A percentile compares a stretch with the other conserved stretches of the same genome.
Conservation (phyloP, 2,888 invertebrate species). For the Enchytraeus crypticus region DNA sequence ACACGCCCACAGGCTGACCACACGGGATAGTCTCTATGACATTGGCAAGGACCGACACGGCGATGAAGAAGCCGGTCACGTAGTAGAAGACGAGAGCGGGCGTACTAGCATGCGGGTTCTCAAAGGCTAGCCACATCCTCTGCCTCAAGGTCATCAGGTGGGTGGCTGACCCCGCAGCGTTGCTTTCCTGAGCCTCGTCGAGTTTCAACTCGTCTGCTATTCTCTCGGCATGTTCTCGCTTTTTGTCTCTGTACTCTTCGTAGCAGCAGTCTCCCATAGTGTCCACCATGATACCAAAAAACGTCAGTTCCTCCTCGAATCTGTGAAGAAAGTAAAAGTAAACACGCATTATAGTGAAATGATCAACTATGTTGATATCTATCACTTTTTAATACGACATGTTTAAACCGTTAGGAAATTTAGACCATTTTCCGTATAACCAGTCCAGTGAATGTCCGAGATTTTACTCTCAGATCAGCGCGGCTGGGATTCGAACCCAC, state of each 20-base stretch:
- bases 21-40: conserved; percentile 95
- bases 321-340: too few relatives aligned
- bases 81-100: conserved; percentile 98
- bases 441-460: too few relatives aligned
- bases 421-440: too few relatives aligned
- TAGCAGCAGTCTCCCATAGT: conserved; percentile 98
- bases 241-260: conserved; percentile 96
- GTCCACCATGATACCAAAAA: conserved; percentile 94
- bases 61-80: conserved; percentile 98
- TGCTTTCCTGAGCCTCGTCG: conserved; percentile 61
- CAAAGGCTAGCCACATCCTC: conserved; percentile 99
- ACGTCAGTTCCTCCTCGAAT: conserved; percentile 98
- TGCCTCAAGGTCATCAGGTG: conserved; percentile 64
- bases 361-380: too few relatives aligned
- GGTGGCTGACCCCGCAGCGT: conserved; percentile 51
- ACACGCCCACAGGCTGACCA: conserved; percentile 57
- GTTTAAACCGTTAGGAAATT: too few relatives aligned
- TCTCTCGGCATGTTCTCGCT: conserved; percentile 94
- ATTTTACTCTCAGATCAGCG: too few relatives aligned
- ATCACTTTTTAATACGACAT: too few relatives aligned
- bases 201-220: conserved; percentile 65
- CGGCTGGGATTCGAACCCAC: too few relatives aligned
- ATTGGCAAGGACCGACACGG: conserved; percentile 97
- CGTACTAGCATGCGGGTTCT: conserved; percentile 94
- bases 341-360: too few relatives aligned